Base-by-base conservation (phyloP, 2,888 invertebrate species). In the Napeogenes inachia region DNA sequence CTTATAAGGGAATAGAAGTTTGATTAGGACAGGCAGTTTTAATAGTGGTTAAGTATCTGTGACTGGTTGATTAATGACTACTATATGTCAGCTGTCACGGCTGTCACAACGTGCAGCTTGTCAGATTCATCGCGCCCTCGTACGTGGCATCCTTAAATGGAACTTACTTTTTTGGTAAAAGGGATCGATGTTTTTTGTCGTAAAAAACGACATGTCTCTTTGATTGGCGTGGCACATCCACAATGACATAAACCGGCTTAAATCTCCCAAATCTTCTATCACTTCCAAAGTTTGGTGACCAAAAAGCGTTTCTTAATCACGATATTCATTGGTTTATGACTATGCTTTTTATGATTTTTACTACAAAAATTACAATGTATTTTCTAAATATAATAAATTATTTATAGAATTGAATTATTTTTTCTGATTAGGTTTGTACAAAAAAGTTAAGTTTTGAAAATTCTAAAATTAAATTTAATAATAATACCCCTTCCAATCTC, bases 71-170 rank as follows among this genome's bases (percentile, higher is more conserved):
- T 88, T 86, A 89, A 89, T 87, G 87, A 81, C 78, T 75, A 76
- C 82, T 81, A 89, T 90, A 87, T 87, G 86, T 89, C 89, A 87
- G 80, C 85, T 84, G 89, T 87, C 89, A 78, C 77, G 82, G 78
- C 82, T 87, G 88, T 88, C 89, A 89, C 89, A 89, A 88, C 87
- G 84, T 74, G 79, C 77, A 80, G 83, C 87, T 87, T 85, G 88
- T 87, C 84, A 85, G 80, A 86, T 87, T 79, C 85, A 82, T 86
- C 83, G 76, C 80, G 79, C 79, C 82, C 82, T 79, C 78, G 71
- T 79, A 79, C 80, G 78, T 79, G 81, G 70, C 79, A 79, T 76
- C 82, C 81, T 80, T 81, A 84, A 84, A 85, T 82, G 80, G 80
- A 82, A 80, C 77, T 78, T 79, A 75, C 78, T 78, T 85, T 84